Conservation (phyloP, 2,113 vertebrate genomes). For the Perccottus glenii region DNA sequence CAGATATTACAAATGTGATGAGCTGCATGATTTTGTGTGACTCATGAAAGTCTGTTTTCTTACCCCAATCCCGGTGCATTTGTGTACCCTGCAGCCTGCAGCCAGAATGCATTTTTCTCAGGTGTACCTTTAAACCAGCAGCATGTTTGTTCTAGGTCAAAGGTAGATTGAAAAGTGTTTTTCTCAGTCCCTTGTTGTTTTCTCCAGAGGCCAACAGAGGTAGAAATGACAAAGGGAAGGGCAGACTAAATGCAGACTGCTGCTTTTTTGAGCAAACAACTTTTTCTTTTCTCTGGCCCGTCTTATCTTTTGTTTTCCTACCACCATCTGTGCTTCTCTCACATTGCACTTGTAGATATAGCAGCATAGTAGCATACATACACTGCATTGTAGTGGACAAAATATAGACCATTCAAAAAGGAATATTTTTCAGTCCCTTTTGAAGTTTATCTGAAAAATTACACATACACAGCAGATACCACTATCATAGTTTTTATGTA, state of each 20-base stretch:
- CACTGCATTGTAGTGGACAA: conserved; percentile 1
- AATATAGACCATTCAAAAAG: conserved; percentile 15
- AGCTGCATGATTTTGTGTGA: not conserved
- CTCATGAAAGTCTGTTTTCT: conserved; percentile 8
- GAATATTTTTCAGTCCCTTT: conserved; percentile 11
- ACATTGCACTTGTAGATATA: conserved; percentile 8
- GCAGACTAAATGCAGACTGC: conserved; percentile 32
- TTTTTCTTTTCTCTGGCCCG: conserved; percentile 22
- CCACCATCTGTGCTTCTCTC: conserved; percentile 5
- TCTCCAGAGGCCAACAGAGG: conserved; percentile 37
- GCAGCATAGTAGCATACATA: conserved; percentile 5
- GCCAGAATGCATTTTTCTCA: conserved; percentile 27
- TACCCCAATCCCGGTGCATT: conserved; percentile 10
- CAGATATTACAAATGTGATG: too few relatives aligned
- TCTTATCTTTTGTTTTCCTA: conserved; percentile 8
- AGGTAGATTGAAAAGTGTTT: conserved; percentile 55
- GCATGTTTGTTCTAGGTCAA: conserved; percentile 59
- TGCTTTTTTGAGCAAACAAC: conserved; percentile 54
- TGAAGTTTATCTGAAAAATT: not conserved
- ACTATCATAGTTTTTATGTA: too few relatives aligned
- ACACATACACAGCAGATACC: not conserved
- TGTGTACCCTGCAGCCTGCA: conserved; percentile 20
- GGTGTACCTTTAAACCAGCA: conserved; percentile 35
- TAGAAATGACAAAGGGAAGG: conserved; percentile 44
- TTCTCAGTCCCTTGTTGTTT: conserved; percentile 40